Base-by-base conservation (phyloP, 2,797 vertebrate genomes). In the Sebastes steindachneri region DNA sequence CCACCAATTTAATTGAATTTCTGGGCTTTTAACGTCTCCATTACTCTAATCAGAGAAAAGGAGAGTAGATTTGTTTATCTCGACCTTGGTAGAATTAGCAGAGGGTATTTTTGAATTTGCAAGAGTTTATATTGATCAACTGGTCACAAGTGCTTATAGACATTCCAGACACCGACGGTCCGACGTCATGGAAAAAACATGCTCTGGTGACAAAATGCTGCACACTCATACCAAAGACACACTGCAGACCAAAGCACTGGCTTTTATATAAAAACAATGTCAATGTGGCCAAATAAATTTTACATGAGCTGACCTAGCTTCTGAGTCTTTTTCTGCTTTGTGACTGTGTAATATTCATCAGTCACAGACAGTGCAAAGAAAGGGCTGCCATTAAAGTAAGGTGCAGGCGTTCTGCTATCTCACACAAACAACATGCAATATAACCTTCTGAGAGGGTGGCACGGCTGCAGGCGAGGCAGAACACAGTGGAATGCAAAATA, bases 1-100 rank as follows among this genome's bases (percentile, higher is more conserved):
- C 81, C 80, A 90, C 86, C 87, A 90, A 94, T 96, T 93, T 96
- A 96, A 96, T 96, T 96, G 90, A 96, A 95, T 96, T 95, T 89
- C 89, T 84, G 75, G 80, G 88, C 95, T 95, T 96, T 95, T 96
- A 96, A 96, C 94, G 95, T 95, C 95, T 93, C 93, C 94, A 95
- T 96, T 95, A 95, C 86, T 88, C 92, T 95, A 96, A 96, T 96
- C 95, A 95, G 90, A 93, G 85, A 86, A 77, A 72, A 83, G 33
- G 73, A 84, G 69, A 86, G 86, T 62, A 45, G 87, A 90, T 87
- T 91, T 95, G 94, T 96, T 96, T 96, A 96, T 96, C 95, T 93
- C 80, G 87, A 96, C 95, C 96, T 96, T 96, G 95, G 92, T 84
- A 76, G 88, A 94, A 92, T 92, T 91, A 93, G 86, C 88, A 89